Evolutionary conservation across 2,113 vertebrate genomes (phyloP).

Genomic region (Peromyscus leucopus): DNA sequence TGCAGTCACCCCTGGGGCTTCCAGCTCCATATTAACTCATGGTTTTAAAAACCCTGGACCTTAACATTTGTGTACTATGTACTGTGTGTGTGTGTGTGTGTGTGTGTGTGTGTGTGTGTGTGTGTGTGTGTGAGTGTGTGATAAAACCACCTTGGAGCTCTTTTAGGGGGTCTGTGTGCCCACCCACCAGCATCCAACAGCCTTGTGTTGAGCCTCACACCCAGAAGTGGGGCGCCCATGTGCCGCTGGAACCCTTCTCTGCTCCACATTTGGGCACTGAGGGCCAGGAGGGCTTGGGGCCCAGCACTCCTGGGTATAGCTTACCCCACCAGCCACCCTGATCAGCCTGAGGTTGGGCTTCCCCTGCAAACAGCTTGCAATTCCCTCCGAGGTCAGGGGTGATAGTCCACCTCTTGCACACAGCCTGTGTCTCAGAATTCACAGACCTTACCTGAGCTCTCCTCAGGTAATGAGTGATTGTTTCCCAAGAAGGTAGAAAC

Average conservation of each 20-base stretch:
- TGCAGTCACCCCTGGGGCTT: accelerated
- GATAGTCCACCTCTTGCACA: not conserved
- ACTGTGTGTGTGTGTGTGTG: not conserved
- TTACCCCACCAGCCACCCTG: not conserved
- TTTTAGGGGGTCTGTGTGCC: not conserved
- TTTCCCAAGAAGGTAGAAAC: not conserved
- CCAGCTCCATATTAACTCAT: accelerated
- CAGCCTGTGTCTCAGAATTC: accelerated
- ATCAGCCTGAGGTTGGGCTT: not conserved
- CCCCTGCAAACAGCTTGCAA: not conserved
- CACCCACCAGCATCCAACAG: accelerated
- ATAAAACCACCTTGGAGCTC: not conserved
- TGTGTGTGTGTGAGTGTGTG: not conserved
- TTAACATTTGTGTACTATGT: not conserved
- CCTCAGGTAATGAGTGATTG: accelerated
- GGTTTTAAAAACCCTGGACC: not conserved
- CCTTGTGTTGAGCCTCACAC: too few relatives aligned
- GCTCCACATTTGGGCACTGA: too few relatives aligned
- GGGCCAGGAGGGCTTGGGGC: not conserved
- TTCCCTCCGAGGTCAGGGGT: not conserved
- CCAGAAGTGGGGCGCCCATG: not conserved
- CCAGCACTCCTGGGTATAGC: not conserved
- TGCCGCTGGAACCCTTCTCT: not conserved
- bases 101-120: not conserved
- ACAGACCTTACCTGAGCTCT: constrained; percentile 1